phyloP scores from a whole-genome alignment of 1,140 invertebrate species.

The Cyphomyrmex costatus region DNA sequence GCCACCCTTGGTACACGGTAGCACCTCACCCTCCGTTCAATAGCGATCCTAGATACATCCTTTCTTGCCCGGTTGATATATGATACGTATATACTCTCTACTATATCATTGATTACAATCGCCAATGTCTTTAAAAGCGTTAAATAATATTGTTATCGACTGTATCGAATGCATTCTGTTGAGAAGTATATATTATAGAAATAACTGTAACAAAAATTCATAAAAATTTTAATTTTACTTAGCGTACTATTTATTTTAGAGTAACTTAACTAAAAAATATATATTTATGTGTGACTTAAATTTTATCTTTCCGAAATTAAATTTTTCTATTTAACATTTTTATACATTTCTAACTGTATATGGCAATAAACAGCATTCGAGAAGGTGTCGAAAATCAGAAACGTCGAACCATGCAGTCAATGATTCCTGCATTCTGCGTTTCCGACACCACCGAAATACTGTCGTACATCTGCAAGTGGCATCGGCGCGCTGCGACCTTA shows the following conservation, averaged over 20 bases:
- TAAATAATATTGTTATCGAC: background rate
- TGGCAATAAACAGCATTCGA: background rate
- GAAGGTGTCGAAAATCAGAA: background rate
- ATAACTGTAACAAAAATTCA: background rate
- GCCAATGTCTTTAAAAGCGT: conserved; percentile 19
- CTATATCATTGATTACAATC: conserved; percentile 23
- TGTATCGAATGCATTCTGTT: background rate
- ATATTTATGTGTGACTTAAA: background rate
- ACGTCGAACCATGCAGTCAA: background rate
- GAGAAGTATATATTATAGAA: background rate
- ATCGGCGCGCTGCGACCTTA: conserved; percentile 6
- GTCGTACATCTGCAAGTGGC: background rate
- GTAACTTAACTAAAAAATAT: background rate
- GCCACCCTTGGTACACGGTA: conserved; percentile 75
- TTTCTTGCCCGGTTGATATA: conserved; percentile 47
- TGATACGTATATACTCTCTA: conserved; percentile 2
- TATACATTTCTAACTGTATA: background rate
- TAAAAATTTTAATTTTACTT: background rate
- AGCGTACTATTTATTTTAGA: background rate
- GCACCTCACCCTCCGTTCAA: conserved; percentile 49
- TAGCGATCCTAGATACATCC: conserved; percentile 49
- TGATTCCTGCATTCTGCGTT: background rate
- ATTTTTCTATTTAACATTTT: conserved; percentile 6
- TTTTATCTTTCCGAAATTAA: background rate
- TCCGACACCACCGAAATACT: background rate